Evolutionary conservation across 2,113 vertebrate species (phyloP), one percentile per base, ranked within the genome.

Genomic region (Alaudala cheleensis): DNA sequence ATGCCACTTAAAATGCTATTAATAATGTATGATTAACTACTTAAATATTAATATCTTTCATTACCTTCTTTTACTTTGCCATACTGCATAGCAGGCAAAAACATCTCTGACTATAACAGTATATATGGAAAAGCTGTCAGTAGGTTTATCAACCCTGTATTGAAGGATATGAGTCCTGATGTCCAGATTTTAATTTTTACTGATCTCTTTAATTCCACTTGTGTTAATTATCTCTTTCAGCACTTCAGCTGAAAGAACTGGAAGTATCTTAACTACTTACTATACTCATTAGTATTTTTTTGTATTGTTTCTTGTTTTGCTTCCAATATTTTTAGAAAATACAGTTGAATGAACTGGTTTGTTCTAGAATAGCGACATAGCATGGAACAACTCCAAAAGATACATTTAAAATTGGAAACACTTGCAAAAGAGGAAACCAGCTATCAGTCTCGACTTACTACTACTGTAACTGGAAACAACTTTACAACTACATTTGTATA

Each of bases 401-500:
- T 44, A 92, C 7, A 5, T 50, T 94, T 94, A 92, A 88, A 84
- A 84, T 65, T 94, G 45, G 72, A 92, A 96, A 82, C 85, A 94
- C 73, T 78, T 95, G 91, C 31, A 84, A 90, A 96, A 92, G 82
- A 81, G 62, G 92, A 95, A 44, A n/a, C 87, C 49, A 70, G 79
- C 64, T 73, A 87, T 97, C 93, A 97, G 2, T 58, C 94, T 90
- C 13, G 1, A 97, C 95, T 96, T 91, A 90, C 94, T 84, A 77
- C 78, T 87, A 91, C 73, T 87, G 85, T 96, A 97, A 96, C 78
- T 86, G 49, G 91, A 96, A 97, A 92, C 91, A 97, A 96, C 95
- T 88, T 95, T 95, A 24, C 58, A 87, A 91, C 90, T 86, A 74
- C 85, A 84, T 95, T 96, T 74, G 57, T 90, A 73, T 94, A 61